These are phyloP conservation scores for Mobula birostris DNA, from an alignment of 2,113 vertebrate genomes.

Conservation along the genomic window DNA sequence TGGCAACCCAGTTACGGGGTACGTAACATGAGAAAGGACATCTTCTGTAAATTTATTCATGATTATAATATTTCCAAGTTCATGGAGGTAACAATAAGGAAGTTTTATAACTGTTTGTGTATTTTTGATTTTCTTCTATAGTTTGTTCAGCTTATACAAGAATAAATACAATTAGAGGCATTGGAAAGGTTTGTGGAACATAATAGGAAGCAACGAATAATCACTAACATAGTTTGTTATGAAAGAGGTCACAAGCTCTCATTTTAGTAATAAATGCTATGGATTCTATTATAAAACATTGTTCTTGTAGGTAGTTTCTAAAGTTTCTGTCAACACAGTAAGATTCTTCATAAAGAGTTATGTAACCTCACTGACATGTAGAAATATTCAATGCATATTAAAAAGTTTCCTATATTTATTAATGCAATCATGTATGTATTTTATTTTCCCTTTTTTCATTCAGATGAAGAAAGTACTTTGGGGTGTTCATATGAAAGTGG, in stretches of 20 bases:
- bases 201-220: neutral
- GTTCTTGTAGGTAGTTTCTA: neutral
- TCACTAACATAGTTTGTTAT: neutral
- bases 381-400: neutral
- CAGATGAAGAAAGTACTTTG: constrained; percentile 56
- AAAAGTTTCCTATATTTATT: neutral
- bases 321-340: neutral
- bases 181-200: neutral
- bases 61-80: too few species aligned
- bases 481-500: constrained; percentile 63
- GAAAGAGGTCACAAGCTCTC: neutral
- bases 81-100: neutral
- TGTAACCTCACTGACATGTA: neutral
- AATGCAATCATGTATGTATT: neutral
- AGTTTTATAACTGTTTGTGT: too few species aligned
- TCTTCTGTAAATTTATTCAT: too few species aligned
- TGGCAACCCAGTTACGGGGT: too few species aligned
- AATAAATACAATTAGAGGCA: neutral
- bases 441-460: constrained; percentile 43
- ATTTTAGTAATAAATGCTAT: neutral
- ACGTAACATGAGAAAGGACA: too few species aligned
- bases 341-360: neutral
- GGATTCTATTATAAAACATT: neutral
- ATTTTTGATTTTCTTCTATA: too few species aligned
- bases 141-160: neutral